Evolutionary conservation across 2,797 vertebrate genomes (phyloP), one percentile per base, ranked within the genome.

Genomic region (Sorex maritimensis): DNA sequence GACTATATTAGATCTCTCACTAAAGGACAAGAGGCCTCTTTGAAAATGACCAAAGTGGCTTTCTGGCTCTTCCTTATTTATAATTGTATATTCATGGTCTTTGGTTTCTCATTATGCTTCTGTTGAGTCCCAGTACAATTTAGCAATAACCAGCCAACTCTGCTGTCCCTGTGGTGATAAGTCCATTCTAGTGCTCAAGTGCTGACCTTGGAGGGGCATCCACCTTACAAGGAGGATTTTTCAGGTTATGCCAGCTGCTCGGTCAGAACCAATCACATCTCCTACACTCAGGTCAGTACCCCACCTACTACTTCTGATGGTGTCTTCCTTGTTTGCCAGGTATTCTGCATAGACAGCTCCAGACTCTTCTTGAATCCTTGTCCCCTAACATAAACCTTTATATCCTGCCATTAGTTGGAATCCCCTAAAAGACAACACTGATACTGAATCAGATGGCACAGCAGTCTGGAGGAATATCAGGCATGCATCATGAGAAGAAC

Each of bases 1-100:
- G 24, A 12, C 67, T 30, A 52, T 74, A 28, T 87, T 67, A 84
- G 77, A 68, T 6, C 14, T 86, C 21, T 73, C 41, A 81, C 6
- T 24, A 2, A 6, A 65, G 34, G 34, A 26, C 13, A 88, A 68
- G 7, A 19, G 13, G 21, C 11, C 44, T 26, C 26, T 81, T 74
- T 90, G 26, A 83, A 94, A 94, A 23, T 52, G 17, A 69, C 71
- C 14, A 30, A 11, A 78, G 92, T 91, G 12, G 0, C 15, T 7
- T 23, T 81, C 30, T 58, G 55, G 14, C 19, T 80, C 61, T 87
- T 14, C 6, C 10, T 17, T 23, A 73, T 86, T 15, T 78, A 46
- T 68, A 75, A 77, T 65, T 86, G 65, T 75, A 61, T 85, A 58
- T 77, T 71, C 26, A 44, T 24, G 19, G 23, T 21, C 52, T n/a